Base-by-base conservation (phyloP, 2,113 vertebrate species). In the Catharus minimus region DNA sequence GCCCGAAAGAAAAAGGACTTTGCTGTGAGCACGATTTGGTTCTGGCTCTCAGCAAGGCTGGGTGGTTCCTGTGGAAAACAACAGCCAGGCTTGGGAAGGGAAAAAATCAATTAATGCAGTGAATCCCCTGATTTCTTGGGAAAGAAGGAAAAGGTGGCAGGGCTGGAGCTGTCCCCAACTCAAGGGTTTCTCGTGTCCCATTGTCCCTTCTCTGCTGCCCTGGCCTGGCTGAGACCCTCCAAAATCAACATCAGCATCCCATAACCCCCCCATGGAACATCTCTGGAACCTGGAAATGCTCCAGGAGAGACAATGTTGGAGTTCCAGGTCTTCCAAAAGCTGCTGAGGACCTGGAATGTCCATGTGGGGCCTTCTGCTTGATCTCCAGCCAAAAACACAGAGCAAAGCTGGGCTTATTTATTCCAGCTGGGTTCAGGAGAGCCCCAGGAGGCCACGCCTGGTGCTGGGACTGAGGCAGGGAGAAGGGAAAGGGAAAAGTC, bases 271-370 rank as follows among this genome's bases (percentile, higher is more conserved):
- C 20, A 1, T 4, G 6, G 13, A 21, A 4, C 30, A 16, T 11
- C 36, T 76, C 66, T 20, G 33, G 65, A 64, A n/a, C 2, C 9
- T 7, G 5, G 22, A 62, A 39, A 64, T 71, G 61, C 62, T 49
- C 71, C 41, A 0, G 13, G 44, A 82, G 69, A 43, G 49, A 3
- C 3, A 56, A 19, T 4, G 0, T 2, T 8, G 10, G 55, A 30
- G 38, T 13, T 30, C 10, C 68, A 19, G 38, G 44, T 50, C 68
- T 49, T 73, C 52, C 44, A 21, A 58, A 61, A 82, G 15, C 67
- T 12, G 5, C 58, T 2, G n/a, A 19, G 75, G 19, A 8, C 12
- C 28, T 17, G 44, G 61, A 39, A 27, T 19, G 13, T 18, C 49
- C 62, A 1, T 3, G 46, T 5, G 23, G 18, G 26, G 27, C 12